Base-by-base conservation (phyloP, 2,113 vertebrate genomes). In the Sinocyclocheilus anophthalmus region DNA sequence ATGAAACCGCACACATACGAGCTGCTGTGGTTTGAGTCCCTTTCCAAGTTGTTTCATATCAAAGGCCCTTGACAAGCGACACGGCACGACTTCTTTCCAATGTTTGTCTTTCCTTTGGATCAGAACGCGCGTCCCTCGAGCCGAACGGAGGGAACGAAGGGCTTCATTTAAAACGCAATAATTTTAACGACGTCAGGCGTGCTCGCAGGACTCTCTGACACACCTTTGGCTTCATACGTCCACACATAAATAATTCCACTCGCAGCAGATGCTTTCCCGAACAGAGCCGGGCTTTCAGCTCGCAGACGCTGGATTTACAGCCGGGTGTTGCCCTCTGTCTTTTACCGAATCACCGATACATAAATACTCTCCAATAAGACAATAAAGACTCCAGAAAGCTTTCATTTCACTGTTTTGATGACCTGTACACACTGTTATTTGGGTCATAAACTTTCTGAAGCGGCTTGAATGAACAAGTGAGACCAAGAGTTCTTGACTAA, bases 231-330 rank as follows among this genome's bases (percentile, higher is more conserved):
- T 92, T 91, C 75, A 61, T 85, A 61, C 76, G 73, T 91, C 88
- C 72, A 84, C 92, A 88, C 92, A 94, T 94, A 94, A 96, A 96
- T 94, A 93, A 93, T 92, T 93, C 81, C 84, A 90, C 88, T 91
- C 90, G 90, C 91, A 92, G 87, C 88, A 84, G 92, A 93, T 91
- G 92, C 91, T 91, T 93, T 93, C 91, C 90, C 85, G 88, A 92
- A 91, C 91, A 87, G 89, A 90, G 91, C 63, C 90, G 91, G 92
- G 90, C 93, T 92, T 89, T 89, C 83, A 88, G 90, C 93, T 92
- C 88, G 90, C 89, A 87, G 90, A 88, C 89, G 86, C 89, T 86
- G 91, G 92, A 93, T 94, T 94, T 94, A 94, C 63, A 87, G 91
- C 79, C 90, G 93, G 94, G 93, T 94, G 92, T 94, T 82, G 92